Evolutionary conservation across 2,797 vertebrate genomes (phyloP).

Genomic region (Sebastes minor): DNA sequence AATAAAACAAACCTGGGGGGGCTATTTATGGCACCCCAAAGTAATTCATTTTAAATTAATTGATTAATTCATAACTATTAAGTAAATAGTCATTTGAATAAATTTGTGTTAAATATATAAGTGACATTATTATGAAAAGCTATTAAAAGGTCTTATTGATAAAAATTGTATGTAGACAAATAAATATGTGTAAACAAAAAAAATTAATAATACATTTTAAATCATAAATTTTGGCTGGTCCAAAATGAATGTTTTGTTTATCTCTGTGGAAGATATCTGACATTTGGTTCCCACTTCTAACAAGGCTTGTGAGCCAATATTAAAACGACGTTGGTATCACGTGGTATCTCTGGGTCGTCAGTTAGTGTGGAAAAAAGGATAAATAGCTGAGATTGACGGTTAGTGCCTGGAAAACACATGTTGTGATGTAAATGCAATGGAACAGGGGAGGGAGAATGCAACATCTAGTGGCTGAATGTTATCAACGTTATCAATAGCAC

Average conservation of each 20-base stretch:
- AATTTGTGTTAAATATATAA: background rate
- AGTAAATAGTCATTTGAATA: background rate
- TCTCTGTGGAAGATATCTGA: too few relatives aligned
- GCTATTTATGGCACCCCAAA: background rate
- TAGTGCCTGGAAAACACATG: fast-evolving
- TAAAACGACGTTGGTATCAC: too few relatives aligned
- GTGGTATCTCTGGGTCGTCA: too few relatives aligned
- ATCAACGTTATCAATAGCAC: too few relatives aligned
- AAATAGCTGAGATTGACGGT: fast-evolving
- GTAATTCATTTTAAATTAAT: background rate
- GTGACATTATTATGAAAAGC: background rate
- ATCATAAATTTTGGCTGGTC: fast-evolving
- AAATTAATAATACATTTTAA: too few relatives aligned
- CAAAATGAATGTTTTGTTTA: too few relatives aligned
- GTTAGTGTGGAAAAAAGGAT: fast-evolving
- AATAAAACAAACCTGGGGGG: background rate
- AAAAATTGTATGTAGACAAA: fast-evolving
- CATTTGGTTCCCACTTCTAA: too few relatives aligned
- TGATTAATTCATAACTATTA: background rate
- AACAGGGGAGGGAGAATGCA: too few relatives aligned
- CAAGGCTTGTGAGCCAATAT: fast-evolving
- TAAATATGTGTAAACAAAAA: too few relatives aligned
- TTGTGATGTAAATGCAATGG: too few relatives aligned
- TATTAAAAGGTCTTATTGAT: background rate
- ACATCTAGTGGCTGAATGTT: too few relatives aligned